Conservation (phyloP, 2,797 vertebrate species). For the Choloepus didactylus region DNA sequence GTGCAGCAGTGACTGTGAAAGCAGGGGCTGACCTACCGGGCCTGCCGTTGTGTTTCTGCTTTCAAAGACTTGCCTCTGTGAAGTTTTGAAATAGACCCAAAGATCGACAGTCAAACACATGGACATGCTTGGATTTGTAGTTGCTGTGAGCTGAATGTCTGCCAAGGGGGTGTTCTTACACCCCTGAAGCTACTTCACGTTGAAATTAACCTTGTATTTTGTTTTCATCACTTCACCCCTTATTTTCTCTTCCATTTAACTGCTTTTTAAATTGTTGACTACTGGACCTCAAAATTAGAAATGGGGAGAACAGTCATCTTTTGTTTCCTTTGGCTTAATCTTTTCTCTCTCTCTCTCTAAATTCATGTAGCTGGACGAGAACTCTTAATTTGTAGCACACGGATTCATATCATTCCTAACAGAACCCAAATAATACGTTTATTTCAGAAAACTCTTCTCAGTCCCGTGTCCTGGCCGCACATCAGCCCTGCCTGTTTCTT, state of each 20-base stretch:
- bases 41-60: accelerated
- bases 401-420: background rate
- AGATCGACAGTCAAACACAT: accelerated
- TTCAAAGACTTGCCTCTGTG: background rate
- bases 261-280: background rate
- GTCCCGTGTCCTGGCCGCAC: accelerated
- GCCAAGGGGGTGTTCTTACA: background rate
- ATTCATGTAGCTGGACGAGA: accelerated
- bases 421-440: background rate
- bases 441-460: background rate
- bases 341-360: accelerated
- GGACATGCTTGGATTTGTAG: accelerated
- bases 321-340: background rate
- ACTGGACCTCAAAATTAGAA: background rate
- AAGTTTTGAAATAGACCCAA: background rate
- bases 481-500: accelerated
- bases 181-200: accelerated
- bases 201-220: accelerated
- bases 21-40: background rate
- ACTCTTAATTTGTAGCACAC: background rate
- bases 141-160: accelerated
- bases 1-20: background rate
- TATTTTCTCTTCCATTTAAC: background rate
- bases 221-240: accelerated
- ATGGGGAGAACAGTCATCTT: background rate